phyloP scores from a whole-genome alignment of 2,797 vertebrate genomes.

The Halcyon badia region DNA sequence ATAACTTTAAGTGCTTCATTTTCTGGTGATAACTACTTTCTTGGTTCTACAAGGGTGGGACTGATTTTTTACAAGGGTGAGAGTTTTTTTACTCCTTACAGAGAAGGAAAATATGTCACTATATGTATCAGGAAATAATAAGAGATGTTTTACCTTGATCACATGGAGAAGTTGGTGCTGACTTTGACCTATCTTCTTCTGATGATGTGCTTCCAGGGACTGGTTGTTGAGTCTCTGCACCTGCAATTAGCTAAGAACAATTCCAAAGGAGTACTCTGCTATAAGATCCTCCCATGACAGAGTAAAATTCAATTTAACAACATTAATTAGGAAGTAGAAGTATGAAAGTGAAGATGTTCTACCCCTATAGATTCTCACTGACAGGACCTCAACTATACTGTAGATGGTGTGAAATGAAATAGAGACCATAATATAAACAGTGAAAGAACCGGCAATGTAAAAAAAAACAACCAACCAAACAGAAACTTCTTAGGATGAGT shows the following conservation, averaged over 20 bases:
- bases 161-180: slow-evolving; percentile 94
- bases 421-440: not conserved
- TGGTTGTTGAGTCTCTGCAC: slow-evolving; percentile 87
- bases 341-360: not conserved
- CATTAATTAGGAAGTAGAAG: not conserved
- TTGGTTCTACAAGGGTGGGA: not conserved
- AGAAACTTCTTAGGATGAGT: not conserved
- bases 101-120: not conserved
- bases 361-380: not conserved
- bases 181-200: slow-evolving; percentile 92
- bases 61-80: too few relatives aligned
- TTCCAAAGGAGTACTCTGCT: slow-evolving; percentile 15
- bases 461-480: not conserved
- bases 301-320: not conserved
- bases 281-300: not conserved
- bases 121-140: not conserved
- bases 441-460: not conserved
- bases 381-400: not conserved
- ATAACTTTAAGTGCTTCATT: not conserved
- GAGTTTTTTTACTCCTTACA: not conserved
- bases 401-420: not conserved
- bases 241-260: slow-evolving; percentile 87
- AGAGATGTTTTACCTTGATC: slow-evolving; percentile 88
- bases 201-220: slow-evolving; percentile 83
- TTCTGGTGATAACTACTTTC: not conserved